phyloP scores from a whole-genome alignment of 1,140 invertebrate species.

The Scaptomyza pallida region DNA sequence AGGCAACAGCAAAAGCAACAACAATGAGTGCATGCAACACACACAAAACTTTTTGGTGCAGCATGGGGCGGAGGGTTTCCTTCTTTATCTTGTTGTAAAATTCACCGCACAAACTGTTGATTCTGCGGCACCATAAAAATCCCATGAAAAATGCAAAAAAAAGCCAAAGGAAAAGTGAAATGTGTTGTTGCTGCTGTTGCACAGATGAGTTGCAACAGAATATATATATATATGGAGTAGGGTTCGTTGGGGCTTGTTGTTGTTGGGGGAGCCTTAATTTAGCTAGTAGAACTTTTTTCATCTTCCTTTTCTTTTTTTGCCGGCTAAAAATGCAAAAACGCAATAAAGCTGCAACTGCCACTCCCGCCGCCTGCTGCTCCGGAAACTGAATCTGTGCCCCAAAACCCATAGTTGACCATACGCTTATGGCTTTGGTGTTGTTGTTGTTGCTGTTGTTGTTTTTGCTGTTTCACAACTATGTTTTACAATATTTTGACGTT shows the following conservation, averaged over 20 bases:
- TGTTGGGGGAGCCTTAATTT: slow-evolving; percentile 65
- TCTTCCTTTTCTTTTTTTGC: background rate
- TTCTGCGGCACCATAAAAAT: slow-evolving; percentile 83
- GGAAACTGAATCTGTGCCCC: background rate
- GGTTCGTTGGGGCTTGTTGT: slow-evolving; percentile 56
- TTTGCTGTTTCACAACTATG: slow-evolving; percentile 79
- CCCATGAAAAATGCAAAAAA: slow-evolving; percentile 68
- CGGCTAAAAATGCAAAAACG: slow-evolving; percentile 68
- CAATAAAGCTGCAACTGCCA: slow-evolving; percentile 22
- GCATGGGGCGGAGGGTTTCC: slow-evolving; percentile 37
- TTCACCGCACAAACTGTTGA: slow-evolving; percentile 84
- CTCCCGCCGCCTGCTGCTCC: background rate
- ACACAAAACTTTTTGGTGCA: slow-evolving; percentile 6
- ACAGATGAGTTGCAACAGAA: slow-evolving; percentile 65
- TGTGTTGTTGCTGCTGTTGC: slow-evolving; percentile 23
- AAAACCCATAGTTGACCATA: slow-evolving; percentile 27
- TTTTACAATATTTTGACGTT: slow-evolving; percentile 82
- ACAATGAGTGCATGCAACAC: slow-evolving; percentile 41
- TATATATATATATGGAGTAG: slow-evolving; percentile 47
- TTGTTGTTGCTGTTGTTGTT: slow-evolving; percentile 33
- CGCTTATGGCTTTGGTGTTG: slow-evolving; percentile 38
- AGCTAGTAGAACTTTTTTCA: slow-evolving; percentile 62
- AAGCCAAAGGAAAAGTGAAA: slow-evolving; percentile 59
- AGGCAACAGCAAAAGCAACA: background rate
- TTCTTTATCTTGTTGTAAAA: slow-evolving; percentile 83